Conservation (phyloP, 2,113 vertebrate genomes). For the Danio rerio region DNA sequence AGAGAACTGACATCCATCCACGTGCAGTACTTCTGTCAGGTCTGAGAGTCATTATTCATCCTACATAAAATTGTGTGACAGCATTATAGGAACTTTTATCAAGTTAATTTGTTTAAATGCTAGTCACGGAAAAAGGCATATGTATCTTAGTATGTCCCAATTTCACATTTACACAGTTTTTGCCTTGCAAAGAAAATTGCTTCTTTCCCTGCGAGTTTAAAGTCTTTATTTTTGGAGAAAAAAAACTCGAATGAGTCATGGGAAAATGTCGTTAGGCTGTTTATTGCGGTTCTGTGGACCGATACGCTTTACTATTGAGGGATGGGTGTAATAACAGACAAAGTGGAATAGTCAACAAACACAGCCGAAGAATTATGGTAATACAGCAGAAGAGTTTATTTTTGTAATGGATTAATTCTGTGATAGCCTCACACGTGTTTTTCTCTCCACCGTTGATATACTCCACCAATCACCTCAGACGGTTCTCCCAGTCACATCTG, state of each 20-base stretch:
- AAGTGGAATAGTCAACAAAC: conserved; percentile 1
- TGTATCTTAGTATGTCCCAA: not conserved
- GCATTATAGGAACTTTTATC: not conserved
- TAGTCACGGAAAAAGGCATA: not conserved
- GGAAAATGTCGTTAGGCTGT: not conserved
- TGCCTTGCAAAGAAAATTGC: not conserved
- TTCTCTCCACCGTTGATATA: not conserved
- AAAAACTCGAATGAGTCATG: conserved; percentile 19
- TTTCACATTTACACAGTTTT: not conserved
- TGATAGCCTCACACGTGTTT: not conserved
- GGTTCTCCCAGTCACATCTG: not conserved
- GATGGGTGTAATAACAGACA: conserved; percentile 13
- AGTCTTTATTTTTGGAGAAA: not conserved
- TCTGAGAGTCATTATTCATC: not conserved
- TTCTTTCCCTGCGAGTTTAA: not conserved
- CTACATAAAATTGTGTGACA: not conserved
- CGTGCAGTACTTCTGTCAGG: conserved; percentile 5
- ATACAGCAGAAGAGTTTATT: conserved; percentile 1
- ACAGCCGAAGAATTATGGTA: not conserved
- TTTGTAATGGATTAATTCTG: not conserved
- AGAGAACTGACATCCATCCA: conserved; percentile 1
- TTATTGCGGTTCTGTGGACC: not conserved
- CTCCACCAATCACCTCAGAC: not conserved
- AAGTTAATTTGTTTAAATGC: not conserved
- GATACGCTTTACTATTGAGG: conserved; percentile 1